These are phyloP conservation scores for Acleris laterana DNA, from an alignment of 2,888 invertebrate genomes.

Conservation along the genomic window DNA sequence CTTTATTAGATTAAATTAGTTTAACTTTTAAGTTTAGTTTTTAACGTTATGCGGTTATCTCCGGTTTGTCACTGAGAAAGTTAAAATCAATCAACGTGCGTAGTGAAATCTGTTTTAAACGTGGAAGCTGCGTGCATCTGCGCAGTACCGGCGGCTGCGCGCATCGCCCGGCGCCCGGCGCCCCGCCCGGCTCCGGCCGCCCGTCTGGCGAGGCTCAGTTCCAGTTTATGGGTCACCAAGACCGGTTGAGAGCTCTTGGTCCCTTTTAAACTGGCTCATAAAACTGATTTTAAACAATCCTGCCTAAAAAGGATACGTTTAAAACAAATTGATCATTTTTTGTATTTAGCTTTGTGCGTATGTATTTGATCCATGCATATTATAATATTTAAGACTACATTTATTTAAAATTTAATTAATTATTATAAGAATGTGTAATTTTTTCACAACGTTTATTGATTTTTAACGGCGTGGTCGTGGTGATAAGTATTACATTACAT, in stretches of 20 bases:
- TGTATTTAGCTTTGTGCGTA: too few relatives aligned
- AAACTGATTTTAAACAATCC: slow-evolving; percentile 8
- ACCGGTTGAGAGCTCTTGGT: slow-evolving; percentile 36
- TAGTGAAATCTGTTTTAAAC: slow-evolving; percentile 30
- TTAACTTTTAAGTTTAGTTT: neutral
- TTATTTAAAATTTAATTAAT: too few relatives aligned
- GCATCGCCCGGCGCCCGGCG: slow-evolving; percentile 12
- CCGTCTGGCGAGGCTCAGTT: slow-evolving; percentile 22
- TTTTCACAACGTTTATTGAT: neutral
- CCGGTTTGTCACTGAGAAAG: neutral
- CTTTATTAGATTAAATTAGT: too few relatives aligned
- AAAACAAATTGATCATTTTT: too few relatives aligned
- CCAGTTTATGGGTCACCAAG: slow-evolving; percentile 38
- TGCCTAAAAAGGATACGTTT: slow-evolving; percentile 3
- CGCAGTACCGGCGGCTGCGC: slow-evolving; percentile 28
- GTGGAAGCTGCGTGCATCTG: slow-evolving; percentile 34
- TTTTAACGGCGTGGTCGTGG: slow-evolving; percentile 35
- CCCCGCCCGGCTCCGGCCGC: slow-evolving; percentile 11
- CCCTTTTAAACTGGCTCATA: slow-evolving; percentile 37
- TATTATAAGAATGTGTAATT: neutral
- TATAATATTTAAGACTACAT: too few relatives aligned
- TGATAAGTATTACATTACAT: slow-evolving; percentile 41
- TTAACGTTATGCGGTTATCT: neutral
- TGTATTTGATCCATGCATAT: too few relatives aligned
- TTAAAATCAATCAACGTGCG: slow-evolving; percentile 35